phyloP scores from a whole-genome alignment of 2,888 invertebrate species.

The Hylaea fasciaria region DNA sequence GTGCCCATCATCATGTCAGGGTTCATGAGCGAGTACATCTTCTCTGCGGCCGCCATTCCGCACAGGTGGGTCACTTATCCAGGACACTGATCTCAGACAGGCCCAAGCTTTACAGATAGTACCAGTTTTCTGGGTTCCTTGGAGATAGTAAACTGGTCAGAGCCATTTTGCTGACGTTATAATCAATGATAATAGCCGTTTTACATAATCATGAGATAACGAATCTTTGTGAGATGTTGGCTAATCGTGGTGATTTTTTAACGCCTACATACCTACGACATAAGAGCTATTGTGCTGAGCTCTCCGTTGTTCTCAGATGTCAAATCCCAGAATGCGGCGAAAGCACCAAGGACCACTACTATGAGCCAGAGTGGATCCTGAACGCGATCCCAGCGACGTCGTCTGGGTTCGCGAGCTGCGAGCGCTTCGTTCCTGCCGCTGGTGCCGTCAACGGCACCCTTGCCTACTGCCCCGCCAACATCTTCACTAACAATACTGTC shows the following conservation, averaged over 20 bases:
- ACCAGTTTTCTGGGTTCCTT: too few species aligned
- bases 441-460: conserved; percentile 54
- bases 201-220: too few species aligned
- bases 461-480: conserved; percentile 56
- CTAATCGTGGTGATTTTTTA: too few species aligned
- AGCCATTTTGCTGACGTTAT: too few species aligned
- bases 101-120: too few species aligned
- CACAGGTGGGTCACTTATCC: conserved; percentile 88
- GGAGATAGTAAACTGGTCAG: too few species aligned
- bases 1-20: conserved; percentile 87
- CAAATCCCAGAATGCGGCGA: conserved; percentile 81
- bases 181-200: too few species aligned
- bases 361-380: conserved; percentile 73
- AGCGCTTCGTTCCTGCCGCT: conserved; percentile 60
- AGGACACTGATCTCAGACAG: too few species aligned
- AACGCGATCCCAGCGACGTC: conserved; percentile 69
- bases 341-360: conserved; percentile 55
- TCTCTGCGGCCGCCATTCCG: conserved; percentile 87
- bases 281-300: too few species aligned
- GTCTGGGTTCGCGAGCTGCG: conserved; percentile 71
- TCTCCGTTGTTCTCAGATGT: conserved; percentile 65
- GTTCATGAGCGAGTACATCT: conserved; percentile 87
- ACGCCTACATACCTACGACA: too few species aligned
- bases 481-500: conserved; percentile 51
- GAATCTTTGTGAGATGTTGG: too few species aligned